These are phyloP conservation scores for Crematogaster levior DNA, from an alignment of 2,888 invertebrate genomes.

Conservation along the genomic window DNA sequence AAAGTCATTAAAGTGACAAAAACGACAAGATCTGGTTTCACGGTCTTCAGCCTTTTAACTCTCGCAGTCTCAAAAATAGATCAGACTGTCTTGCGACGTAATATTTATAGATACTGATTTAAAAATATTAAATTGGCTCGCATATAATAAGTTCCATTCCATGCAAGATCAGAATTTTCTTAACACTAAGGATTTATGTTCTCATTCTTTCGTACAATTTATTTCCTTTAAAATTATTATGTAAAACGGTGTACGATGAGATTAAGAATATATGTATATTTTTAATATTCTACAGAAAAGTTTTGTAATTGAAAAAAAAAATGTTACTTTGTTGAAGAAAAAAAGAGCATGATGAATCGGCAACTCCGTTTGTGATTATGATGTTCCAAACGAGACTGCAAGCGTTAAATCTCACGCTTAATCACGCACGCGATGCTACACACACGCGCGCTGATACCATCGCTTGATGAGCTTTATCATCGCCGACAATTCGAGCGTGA, in stretches of 20 bases:
- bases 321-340: background rate
- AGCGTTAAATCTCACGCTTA: slow-evolving; percentile 64
- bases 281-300: background rate
- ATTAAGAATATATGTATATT: background rate
- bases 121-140: slow-evolving; percentile 26
- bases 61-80: slow-evolving; percentile 44
- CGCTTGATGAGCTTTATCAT: slow-evolving; percentile 59
- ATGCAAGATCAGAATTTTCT: background rate
- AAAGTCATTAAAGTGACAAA: slow-evolving; percentile 42
- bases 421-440: slow-evolving; percentile 54
- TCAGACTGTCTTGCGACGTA: background rate
- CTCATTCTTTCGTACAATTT: background rate
- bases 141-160: background rate
- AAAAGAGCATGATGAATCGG: background rate
- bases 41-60: slow-evolving; percentile 61
- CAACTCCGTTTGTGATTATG: background rate
- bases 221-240: background rate
- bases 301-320: background rate
- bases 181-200: background rate
- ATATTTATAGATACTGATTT: background rate
- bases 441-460: slow-evolving; percentile 59
- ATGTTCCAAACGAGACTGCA: slow-evolving; percentile 18
- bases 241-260: background rate
- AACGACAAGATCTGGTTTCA: slow-evolving; percentile 63
- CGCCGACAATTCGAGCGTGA: slow-evolving; percentile 63